Percentiles rank a stretch among this genome's conserved stretches.
These are phyloP conservation scores for Etheostoma nigrum DNA, from an alignment of 2,797 vertebrate genomes.

Conservation along the genomic window DNA sequence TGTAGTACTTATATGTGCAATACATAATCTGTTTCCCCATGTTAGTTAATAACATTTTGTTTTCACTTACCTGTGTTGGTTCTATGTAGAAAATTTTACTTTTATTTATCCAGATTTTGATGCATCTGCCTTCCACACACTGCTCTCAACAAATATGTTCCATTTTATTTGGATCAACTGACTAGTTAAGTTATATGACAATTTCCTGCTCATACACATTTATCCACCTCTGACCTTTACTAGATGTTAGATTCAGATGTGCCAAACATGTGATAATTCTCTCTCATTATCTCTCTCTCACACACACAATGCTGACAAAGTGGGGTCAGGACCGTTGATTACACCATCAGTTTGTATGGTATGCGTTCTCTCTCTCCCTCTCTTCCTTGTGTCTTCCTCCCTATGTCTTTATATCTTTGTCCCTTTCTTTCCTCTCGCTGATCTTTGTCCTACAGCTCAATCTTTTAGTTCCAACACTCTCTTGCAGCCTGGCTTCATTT, in stretches of 20 bases:
- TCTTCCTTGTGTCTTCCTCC: constrained; percentile 68
- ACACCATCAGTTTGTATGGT: constrained; percentile 53
- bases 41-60: background rate
- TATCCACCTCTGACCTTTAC: constrained; percentile 37
- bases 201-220: constrained; percentile 7
- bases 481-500: constrained; percentile 93
- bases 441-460: constrained; percentile 75
- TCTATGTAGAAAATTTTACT: background rate
- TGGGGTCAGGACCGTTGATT: constrained; percentile 75
- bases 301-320: constrained; percentile 74
- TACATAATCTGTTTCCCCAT: background rate
- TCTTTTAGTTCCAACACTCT: constrained; percentile 84
- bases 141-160: background rate
- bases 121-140: background rate
- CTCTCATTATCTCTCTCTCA: constrained; percentile 55
- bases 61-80: too few relatives aligned
- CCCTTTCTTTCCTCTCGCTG: constrained; percentile 56
- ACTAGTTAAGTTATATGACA: constrained; percentile 7
- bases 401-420: constrained; percentile 88
- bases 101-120: background rate
- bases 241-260: constrained; percentile 50
- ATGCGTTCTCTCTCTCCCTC: constrained; percentile 70
- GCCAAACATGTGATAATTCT: constrained; percentile 48
- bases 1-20: background rate
- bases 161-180: constrained; percentile 11